phyloP scores from a whole-genome alignment of 2,888 invertebrate genomes.

The Sinotaia quadrata region DNA sequence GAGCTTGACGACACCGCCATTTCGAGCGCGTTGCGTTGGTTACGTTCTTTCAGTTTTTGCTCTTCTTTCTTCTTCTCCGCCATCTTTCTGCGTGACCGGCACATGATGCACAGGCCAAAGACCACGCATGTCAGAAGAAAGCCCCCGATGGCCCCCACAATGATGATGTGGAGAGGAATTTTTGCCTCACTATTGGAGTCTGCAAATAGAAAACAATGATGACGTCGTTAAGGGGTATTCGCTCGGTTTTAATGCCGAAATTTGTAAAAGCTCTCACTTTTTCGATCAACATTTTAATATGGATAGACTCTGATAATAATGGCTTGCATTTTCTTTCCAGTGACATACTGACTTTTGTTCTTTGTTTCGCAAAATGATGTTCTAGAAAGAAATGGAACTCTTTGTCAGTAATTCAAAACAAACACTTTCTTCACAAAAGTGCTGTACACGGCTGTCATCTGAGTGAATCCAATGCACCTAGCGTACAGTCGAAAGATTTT shows the following conservation, averaged over 20 bases:
- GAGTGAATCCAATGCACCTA: no score
- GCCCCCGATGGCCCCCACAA: constrained; percentile 63
- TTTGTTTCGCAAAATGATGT: no score
- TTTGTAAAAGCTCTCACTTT: background rate
- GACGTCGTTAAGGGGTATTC: background rate
- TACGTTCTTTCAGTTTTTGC: constrained; percentile 24
- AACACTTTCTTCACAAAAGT: no score
- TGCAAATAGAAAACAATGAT: constrained; percentile 3
- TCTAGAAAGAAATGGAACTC: no score
- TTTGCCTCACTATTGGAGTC: constrained; percentile 14
- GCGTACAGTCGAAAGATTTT: no score
- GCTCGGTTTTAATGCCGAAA: background rate
- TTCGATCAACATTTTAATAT: no score
- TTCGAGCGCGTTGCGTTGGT: constrained; percentile 41
- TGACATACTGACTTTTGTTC: no score
- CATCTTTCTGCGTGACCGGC: constrained; percentile 45
- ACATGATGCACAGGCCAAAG: constrained; percentile 58
- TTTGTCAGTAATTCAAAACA: no score
- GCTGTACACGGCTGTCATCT: no score
- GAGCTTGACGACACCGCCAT: constrained; percentile 48
- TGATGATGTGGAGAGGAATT: constrained; percentile 54
- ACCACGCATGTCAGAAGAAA: constrained; percentile 54
- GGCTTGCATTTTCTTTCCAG: no score
- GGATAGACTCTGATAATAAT: no score
- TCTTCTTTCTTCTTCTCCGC: constrained; percentile 39